Evolutionary conservation across 2,888 invertebrate genomes (phyloP).

Genomic region (Seira musarum): DNA sequence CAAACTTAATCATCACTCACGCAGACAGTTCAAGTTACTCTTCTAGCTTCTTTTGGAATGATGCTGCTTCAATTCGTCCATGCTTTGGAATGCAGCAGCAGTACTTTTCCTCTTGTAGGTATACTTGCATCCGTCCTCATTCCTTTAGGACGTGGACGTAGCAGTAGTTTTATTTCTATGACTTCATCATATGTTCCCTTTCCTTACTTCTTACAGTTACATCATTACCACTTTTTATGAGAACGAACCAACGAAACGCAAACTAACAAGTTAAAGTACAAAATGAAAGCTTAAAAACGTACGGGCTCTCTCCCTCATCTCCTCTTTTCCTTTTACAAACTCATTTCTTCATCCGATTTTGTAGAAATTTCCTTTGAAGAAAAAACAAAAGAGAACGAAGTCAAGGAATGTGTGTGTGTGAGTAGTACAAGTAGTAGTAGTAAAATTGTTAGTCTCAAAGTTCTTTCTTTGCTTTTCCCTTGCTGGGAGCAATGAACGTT

Average conservation of each 20-base stretch:
- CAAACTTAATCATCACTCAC: conserved; percentile 54
- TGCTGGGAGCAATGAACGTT: too few species aligned
- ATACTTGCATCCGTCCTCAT: too few species aligned
- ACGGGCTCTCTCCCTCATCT: conserved; percentile 6
- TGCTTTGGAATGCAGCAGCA: too few species aligned
- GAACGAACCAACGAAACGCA: conserved; percentile 3
- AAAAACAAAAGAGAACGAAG: conserved; percentile 40
- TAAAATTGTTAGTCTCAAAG: conserved; percentile 11
- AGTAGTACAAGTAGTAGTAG: conserved; percentile 21
- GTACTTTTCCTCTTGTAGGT: too few species aligned
- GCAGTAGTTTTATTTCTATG: too few species aligned
- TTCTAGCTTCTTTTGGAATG: too few species aligned
- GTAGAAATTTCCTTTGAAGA: conserved; percentile 29
- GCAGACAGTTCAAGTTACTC: conserved; percentile 32
- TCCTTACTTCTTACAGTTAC: conserved; percentile 23
- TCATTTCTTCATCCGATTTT: conserved; percentile 24
- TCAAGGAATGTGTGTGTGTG: conserved; percentile 1
- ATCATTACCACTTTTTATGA: conserved; percentile 24
- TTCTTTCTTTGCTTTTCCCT: too few species aligned
- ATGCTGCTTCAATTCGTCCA: too few species aligned
- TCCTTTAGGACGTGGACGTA: too few species aligned
- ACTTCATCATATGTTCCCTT: conserved; percentile 40
- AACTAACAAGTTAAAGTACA: conserved; percentile 25
- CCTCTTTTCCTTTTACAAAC: conserved; percentile 20
- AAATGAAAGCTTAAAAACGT: background rate